phyloP scores from a whole-genome alignment of 2,888 invertebrate species.

The Calephelis perditalis region DNA sequence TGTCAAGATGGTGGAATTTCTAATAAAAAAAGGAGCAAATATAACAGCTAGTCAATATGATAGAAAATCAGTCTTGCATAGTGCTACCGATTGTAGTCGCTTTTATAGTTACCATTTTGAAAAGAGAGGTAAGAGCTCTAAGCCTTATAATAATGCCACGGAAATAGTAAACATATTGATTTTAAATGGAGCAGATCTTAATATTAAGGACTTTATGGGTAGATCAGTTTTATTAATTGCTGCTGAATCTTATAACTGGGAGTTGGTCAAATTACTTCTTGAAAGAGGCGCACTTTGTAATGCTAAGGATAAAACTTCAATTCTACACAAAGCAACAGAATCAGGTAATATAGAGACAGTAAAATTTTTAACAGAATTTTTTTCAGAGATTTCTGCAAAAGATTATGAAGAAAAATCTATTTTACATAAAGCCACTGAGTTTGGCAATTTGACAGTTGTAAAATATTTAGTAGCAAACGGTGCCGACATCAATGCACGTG shows the following conservation, averaged over 20 bases:
- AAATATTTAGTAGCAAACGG: slow-evolving; percentile 3
- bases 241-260: neutral
- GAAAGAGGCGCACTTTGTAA: neutral
- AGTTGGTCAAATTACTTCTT: neutral
- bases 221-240: neutral
- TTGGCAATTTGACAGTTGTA: neutral
- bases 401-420: neutral
- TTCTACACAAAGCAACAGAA: neutral
- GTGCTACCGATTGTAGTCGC: neutral
- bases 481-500: neutral
- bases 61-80: neutral
- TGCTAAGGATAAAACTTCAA: neutral
- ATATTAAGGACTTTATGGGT: neutral
- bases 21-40: neutral
- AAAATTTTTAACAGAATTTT: neutral
- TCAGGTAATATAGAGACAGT: neutral
- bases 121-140: neutral
- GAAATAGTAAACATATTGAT: neutral
- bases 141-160: neutral
- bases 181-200: neutral
- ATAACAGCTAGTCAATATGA: neutral
- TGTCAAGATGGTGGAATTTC: neutral
- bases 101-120: neutral
- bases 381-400: neutral
- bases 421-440: slow-evolving; percentile 8